Evolutionary conservation across 2,888 invertebrate genomes (phyloP), one percentile per base, ranked within the genome.

Genomic region (Drosophila siamana): DNA sequence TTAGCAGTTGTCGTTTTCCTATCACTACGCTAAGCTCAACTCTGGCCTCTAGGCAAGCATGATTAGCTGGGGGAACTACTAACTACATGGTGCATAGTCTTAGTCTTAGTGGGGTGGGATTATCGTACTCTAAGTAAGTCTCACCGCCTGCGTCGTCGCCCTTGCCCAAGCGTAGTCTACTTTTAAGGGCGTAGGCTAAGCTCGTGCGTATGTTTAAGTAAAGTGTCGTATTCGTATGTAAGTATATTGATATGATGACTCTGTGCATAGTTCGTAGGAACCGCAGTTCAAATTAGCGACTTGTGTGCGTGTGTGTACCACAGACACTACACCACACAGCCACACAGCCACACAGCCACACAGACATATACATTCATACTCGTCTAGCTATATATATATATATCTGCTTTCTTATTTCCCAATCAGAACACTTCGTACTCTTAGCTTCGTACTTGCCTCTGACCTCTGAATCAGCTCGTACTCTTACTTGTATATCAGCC

Each of bases 391-490:
- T 40, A 78, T 54, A 61, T 69, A 36, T 8, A 36, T 15, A 38
- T 43, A 78, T 54, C 64, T 69, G 83, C 86, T 86, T 80, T 79
- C 77, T 81, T 83, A 84, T 55, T 69, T 73, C 55, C 79, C 38
- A 73, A 50, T 36, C 59, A 65, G 44, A 57, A 24, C 72, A 77
- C 62, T 56, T 63, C 51, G 36, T 74, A 72, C 63, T 61, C 63
- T 61, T 70, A 84, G 83, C 87, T 87, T 84, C 82, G 85, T 87
- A 78, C 64, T 78, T 82, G 82, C 72, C 80, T 80, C 59, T 62
- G 71, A 80, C 71, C 86, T 62, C 22, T n/a, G n/a, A 28, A 46
- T 38, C 54, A 38, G 24, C 44, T 61, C 30, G 38, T 30, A 55
- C 38, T 36, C 36, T 26, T 30, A 55, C 38, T 36, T 15, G 36